Evolutionary conservation across 2,888 invertebrate genomes (phyloP).

Genomic region (Ceriagrion tenellum): DNA sequence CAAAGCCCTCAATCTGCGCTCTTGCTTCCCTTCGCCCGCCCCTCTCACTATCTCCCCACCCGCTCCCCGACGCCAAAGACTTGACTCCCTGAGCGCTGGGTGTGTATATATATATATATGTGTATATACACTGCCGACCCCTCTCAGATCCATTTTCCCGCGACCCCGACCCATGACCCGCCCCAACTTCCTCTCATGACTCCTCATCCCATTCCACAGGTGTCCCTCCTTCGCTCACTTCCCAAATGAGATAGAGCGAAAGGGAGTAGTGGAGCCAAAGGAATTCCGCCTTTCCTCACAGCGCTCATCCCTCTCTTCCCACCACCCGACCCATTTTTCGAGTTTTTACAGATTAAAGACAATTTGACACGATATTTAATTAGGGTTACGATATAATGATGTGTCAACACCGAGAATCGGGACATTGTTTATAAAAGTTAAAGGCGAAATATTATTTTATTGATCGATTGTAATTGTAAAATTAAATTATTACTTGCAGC

Average conservation of each 20-base stretch:
- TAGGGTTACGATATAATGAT: no score
- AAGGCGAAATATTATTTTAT: no score
- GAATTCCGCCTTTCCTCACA: not conserved
- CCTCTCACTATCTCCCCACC: not conserved
- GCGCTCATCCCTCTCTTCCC: not conserved
- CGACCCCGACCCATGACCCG: constrained; percentile 22
- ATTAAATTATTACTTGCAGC: no score
- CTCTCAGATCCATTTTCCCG: not conserved
- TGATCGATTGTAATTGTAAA: no score
- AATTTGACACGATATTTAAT: no score
- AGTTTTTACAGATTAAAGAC: not conserved
- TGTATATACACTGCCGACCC: not conserved
- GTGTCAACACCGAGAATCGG: no score
- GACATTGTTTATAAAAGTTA: no score
- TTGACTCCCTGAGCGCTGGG: not conserved
- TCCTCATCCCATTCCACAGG: constrained; percentile 42
- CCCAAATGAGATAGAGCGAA: not conserved
- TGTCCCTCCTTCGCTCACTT: constrained; percentile 46
- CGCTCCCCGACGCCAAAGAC: not conserved
- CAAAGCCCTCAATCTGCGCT: constrained; percentile 41
- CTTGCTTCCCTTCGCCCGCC: not conserved
- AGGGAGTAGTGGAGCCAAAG: not conserved
- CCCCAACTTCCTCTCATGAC: not conserved
- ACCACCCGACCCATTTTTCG: not conserved
- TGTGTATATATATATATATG: not conserved